Evolutionary conservation across 2,888 invertebrate species (phyloP), one percentile per base, ranked within the genome.

Genomic region (Hirtodrosophila cameraria): DNA sequence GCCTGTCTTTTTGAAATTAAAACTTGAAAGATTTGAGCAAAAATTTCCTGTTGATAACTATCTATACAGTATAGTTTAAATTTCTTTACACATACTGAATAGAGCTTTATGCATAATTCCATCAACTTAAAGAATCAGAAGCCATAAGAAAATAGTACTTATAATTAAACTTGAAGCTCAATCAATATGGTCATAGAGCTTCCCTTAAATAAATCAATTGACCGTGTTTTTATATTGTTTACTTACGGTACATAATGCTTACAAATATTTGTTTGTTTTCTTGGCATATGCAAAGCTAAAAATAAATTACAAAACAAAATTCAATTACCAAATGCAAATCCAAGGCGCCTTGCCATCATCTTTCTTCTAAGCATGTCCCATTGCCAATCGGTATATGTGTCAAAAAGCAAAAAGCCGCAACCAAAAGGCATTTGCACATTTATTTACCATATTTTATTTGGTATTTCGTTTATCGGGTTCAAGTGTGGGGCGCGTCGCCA

Each of bases 311-410:
- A 78, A 77, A 84, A 81, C 82, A 84, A 78, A 86, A 82, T 82
- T 82, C 82, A 82, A 82, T 82, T 82, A 86, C 82, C 46, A 84
- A 82, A 82, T 82, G 82, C 86, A 86, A 86, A 84, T 80, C 70
- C 57, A 60, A 75, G 68, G 55, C 65, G 65, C 54, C 61, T 53
- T 31, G 43, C 46, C 60, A 30, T 33, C 50, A 28, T 35, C 43
- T 41, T 30, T 12, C 6, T 13, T 7, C 8, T 6, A 8, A 12
- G n/a, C 23, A 8, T 8, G 8, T 4, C 0, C 12, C 30, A 6
- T 15, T 11, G 35, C 33, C 33, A 13, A 27, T 46, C 43, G 39
- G 33, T 60, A 66, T 52, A 57, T 80, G 64, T 82, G 75, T 85
- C 77, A 76, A 70, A 79, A 72, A 62, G 55, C 77, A 76, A 70